phyloP scores from a whole-genome alignment of 2,888 invertebrate genomes.

The Glaucopsyche alexis region DNA sequence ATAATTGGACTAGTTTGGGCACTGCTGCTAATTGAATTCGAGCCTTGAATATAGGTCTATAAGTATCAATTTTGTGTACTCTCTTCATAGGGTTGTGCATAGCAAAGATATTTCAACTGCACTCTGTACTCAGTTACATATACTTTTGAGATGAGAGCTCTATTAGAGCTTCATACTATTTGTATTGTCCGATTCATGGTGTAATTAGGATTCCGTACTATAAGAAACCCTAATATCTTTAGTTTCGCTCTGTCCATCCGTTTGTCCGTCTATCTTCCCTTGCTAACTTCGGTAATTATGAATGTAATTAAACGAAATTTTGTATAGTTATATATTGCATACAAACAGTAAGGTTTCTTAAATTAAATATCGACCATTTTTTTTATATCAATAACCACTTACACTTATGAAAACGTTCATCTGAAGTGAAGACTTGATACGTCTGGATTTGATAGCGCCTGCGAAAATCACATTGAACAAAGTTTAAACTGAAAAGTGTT shows the following conservation, averaged over 20 bases:
- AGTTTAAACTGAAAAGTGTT: no score
- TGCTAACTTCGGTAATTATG: no score
- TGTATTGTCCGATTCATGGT: neutral
- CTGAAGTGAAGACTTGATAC: neutral
- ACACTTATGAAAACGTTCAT: neutral
- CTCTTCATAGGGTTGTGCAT: neutral
- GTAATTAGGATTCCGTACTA: neutral
- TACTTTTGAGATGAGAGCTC: neutral
- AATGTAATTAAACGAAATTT: no score
- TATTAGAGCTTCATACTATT: neutral
- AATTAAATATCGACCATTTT: no score
- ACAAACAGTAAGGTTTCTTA: no score
- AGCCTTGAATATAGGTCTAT: constrained; percentile 16
- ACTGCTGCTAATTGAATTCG: constrained; percentile 6
- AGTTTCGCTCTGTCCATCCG: no score
- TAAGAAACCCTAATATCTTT: no score
- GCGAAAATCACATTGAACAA: no score
- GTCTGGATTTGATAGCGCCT: no score
- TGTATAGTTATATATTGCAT: no score
- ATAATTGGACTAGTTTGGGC: constrained; percentile 26
- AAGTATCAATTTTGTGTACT: constrained; percentile 10
- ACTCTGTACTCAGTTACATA: neutral
- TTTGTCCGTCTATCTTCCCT: no score
- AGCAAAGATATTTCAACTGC: neutral
- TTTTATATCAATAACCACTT: no score